phyloP scores from a whole-genome alignment of 2,888 invertebrate genomes.

The Scaptomyza flava region DNA sequence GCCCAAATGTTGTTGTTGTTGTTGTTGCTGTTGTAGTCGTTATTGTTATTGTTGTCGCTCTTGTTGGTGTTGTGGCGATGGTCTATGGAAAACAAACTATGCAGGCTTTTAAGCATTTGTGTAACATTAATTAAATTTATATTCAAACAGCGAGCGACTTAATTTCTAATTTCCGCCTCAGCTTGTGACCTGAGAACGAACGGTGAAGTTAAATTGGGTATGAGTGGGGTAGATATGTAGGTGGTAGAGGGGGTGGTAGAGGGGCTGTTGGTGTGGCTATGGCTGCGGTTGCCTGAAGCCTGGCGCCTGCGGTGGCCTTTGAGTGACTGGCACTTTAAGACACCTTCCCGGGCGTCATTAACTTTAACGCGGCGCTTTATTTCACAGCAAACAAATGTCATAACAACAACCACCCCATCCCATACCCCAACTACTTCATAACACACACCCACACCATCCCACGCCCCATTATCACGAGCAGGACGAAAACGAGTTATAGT shows the following conservation, averaged over 20 bases:
- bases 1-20: slow-evolving; percentile 25
- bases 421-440: neutral
- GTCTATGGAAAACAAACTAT: slow-evolving; percentile 73
- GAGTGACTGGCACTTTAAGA: slow-evolving; percentile 77
- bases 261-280: slow-evolving; percentile 31
- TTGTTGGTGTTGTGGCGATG: slow-evolving; percentile 45
- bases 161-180: slow-evolving; percentile 78
- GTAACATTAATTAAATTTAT: slow-evolving; percentile 80
- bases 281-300: slow-evolving; percentile 52
- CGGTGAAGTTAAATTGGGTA: slow-evolving; percentile 44
- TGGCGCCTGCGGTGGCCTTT: slow-evolving; percentile 39
- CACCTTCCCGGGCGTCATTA: slow-evolving; percentile 78
- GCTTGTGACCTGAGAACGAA: slow-evolving; percentile 46
- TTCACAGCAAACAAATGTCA: slow-evolving; percentile 78
- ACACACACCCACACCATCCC: neutral
- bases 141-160: slow-evolving; percentile 80
- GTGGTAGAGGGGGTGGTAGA: slow-evolving; percentile 1
- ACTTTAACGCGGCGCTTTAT: slow-evolving; percentile 79
- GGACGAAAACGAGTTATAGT: slow-evolving; percentile 12
- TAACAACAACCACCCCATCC: slow-evolving; percentile 62
- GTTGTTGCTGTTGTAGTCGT: slow-evolving; percentile 16
- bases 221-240: slow-evolving; percentile 27
- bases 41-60: slow-evolving; percentile 15
- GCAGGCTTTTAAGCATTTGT: slow-evolving; percentile 78
- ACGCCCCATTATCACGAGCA: slow-evolving; percentile 1